Percentiles rank a stretch among this genome's conserved stretches.
phyloP scores from a whole-genome alignment of 2,113 vertebrate genomes.

The Lycocorax pyrrhopterus region DNA sequence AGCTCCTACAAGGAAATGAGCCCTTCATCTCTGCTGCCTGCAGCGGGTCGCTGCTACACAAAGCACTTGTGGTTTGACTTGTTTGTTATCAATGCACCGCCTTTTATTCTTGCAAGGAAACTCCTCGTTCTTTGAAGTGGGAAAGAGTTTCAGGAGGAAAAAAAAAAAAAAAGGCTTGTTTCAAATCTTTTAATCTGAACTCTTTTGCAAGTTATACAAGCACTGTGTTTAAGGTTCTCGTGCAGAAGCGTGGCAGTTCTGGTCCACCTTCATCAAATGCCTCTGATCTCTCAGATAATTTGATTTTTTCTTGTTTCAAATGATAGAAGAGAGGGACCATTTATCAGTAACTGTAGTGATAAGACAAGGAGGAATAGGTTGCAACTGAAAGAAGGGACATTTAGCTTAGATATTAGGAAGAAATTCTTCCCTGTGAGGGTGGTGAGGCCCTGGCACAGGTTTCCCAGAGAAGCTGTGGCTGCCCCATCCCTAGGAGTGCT shows the following conservation, averaged over 20 bases:
- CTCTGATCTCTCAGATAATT: background rate
- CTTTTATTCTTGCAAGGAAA: constrained; percentile 8
- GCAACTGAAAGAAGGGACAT: background rate
- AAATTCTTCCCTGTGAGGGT: background rate
- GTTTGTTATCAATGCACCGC: background rate
- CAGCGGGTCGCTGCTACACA: background rate
- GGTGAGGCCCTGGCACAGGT: fast-evolving
- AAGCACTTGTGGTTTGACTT: constrained; percentile 14
- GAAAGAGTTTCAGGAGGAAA: background rate
- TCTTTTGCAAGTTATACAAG: background rate
- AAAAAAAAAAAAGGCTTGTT: background rate
- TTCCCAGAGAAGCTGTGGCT: background rate
- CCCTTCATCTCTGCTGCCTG: background rate
- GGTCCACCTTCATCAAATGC: background rate
- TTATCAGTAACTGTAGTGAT: background rate
- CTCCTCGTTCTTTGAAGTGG: constrained; percentile 6
- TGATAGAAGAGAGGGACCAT: background rate
- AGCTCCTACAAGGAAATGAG: background rate
- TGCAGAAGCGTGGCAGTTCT: background rate
- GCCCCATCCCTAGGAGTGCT: background rate
- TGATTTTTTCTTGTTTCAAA: background rate
- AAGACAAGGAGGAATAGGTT: background rate
- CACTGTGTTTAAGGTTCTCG: background rate
- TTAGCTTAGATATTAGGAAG: background rate
- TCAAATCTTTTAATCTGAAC: background rate